These are phyloP conservation scores for Xiphophorus couchianus DNA, from an alignment of 2,113 vertebrate genomes.

Conservation along the genomic window DNA sequence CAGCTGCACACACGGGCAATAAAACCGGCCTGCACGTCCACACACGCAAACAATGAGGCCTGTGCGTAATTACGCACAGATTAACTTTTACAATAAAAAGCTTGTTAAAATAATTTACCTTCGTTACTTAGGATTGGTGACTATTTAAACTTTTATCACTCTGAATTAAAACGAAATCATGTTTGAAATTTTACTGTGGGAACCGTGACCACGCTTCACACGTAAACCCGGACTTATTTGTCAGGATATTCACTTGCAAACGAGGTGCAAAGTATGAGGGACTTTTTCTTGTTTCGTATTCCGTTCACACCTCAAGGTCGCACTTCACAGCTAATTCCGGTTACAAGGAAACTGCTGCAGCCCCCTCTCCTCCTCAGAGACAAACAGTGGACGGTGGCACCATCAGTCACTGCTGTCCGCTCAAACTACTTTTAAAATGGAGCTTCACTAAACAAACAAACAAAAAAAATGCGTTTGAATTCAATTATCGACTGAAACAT, in stretches of 20 bases:
- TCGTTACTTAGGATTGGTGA: background rate
- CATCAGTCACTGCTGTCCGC: conserved; percentile 17
- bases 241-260: conserved; percentile 79
- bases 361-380: conserved; percentile 54
- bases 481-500: background rate
- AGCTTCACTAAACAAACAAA: background rate
- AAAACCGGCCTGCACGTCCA: conserved; percentile 17
- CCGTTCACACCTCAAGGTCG: conserved; percentile 81
- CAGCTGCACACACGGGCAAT: conserved; percentile 42
- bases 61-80: conserved; percentile 43
- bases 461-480: background rate
- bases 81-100: background rate
- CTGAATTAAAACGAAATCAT: background rate
- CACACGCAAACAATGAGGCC: conserved; percentile 14
- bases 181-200: conserved; percentile 34
- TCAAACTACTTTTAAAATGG: background rate
- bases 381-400: conserved; percentile 60
- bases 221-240: conserved; percentile 60
- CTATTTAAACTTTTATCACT: background rate
- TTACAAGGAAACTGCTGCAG: conserved; percentile 74
- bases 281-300: conserved; percentile 74
- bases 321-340: conserved; percentile 86
- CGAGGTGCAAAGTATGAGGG: conserved; percentile 85
- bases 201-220: conserved; percentile 67
- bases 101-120: background rate